Percentiles rank a stretch among this genome's conserved stretches.
Conservation (phyloP, 2,888 invertebrate genomes). For the Acheta domesticus region DNA sequence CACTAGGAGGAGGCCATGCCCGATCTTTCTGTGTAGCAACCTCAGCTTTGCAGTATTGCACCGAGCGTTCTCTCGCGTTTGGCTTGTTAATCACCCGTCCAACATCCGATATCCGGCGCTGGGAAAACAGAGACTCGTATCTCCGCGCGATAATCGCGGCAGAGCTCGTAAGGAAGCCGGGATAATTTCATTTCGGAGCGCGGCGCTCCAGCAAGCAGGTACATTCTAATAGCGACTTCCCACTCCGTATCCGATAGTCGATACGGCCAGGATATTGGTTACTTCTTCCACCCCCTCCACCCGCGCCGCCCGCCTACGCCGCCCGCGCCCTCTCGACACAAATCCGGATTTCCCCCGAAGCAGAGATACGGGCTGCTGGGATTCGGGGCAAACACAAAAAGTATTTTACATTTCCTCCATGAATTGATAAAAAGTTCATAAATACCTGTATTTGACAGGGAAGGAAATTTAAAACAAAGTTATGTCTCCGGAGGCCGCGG, state of each 20-base stretch:
- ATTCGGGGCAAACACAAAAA: not conserved
- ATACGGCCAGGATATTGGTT: not conserved
- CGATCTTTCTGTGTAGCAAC: too few species aligned
- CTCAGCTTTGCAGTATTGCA: not conserved
- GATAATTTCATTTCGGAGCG: not conserved
- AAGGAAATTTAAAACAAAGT: not conserved
- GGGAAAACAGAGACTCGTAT: not conserved
- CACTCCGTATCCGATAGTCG: not conserved
- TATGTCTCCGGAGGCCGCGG: not conserved
- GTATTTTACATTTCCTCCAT: not conserved
- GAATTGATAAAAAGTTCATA: constrained; percentile 18
- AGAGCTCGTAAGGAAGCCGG: not conserved
- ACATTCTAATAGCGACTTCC: constrained; percentile 10
- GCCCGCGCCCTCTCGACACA: not conserved
- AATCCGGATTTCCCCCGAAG: not conserved
- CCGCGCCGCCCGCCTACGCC: not conserved
- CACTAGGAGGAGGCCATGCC: too few species aligned
- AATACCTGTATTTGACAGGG: not conserved
- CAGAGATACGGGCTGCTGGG: not conserved
- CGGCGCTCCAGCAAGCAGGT: not conserved
- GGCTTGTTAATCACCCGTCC: not conserved
- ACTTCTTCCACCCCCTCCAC: not conserved
- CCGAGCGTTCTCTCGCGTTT: not conserved
- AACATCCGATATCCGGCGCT: not conserved
- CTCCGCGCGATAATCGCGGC: not conserved